Conservation (phyloP, 1,140 invertebrate genomes). For the Zaprionus kolodkinae region DNA sequence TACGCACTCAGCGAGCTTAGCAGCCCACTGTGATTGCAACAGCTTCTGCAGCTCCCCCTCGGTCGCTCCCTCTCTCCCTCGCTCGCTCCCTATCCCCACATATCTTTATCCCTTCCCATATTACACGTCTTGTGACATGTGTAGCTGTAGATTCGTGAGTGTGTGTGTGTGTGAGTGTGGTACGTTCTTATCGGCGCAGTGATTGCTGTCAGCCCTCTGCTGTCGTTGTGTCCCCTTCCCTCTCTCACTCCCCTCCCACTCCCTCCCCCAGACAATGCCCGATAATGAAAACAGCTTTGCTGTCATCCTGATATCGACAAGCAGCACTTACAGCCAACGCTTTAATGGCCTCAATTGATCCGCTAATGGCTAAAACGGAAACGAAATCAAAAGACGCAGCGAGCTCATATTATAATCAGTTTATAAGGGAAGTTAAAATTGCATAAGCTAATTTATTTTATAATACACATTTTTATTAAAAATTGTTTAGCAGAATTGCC, state of each 20-base stretch:
- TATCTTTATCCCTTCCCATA: neutral
- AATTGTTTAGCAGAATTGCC: too few relatives aligned
- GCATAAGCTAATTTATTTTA: too few relatives aligned
- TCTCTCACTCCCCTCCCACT: neutral
- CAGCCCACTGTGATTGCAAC: conserved; percentile 58
- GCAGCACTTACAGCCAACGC: neutral
- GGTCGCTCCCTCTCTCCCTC: neutral
- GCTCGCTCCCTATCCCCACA: neutral
- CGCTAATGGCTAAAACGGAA: conserved; percentile 6
- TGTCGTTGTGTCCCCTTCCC: neutral
- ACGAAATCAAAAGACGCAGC: neutral
- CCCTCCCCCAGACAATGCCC: conserved; percentile 7
- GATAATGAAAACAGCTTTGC: conserved; percentile 41
- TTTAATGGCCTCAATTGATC: conserved; percentile 25
- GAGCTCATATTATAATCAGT: neutral
- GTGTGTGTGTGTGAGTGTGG: conserved; percentile 9
- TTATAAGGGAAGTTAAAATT: neutral
- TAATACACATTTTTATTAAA: too few relatives aligned
- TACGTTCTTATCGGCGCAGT: conserved; percentile 21
- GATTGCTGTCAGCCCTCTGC: conserved; percentile 36
- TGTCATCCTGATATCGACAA: conserved; percentile 11
- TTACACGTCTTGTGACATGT: conserved; percentile 25
- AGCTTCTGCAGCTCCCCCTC: conserved; percentile 46
- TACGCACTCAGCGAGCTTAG: conserved; percentile 47
- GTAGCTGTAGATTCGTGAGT: conserved; percentile 1